Percentiles rank a stretch among this genome's conserved stretches.
Evolutionary conservation across 2,797 vertebrate species (phyloP).

Genomic region (Chromis chromis): DNA sequence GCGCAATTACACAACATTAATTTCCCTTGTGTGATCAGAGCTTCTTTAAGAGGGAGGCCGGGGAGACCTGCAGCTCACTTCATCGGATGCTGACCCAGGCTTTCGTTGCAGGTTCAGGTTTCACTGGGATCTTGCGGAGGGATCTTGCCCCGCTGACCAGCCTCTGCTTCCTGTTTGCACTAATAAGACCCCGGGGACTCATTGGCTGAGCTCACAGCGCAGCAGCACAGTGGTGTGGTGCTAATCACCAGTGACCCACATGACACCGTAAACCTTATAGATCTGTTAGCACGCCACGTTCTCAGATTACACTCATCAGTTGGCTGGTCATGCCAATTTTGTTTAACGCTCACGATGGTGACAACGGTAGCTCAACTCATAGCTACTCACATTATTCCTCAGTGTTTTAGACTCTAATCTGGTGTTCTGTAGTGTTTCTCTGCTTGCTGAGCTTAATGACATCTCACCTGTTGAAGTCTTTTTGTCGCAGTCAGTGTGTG

Average conservation of each 20-base stretch:
- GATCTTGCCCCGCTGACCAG: slow-evolving; percentile 50
- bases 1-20: neutral
- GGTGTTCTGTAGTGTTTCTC: neutral
- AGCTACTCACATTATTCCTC: neutral
- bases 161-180: slow-evolving; percentile 69
- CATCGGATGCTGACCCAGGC: slow-evolving; percentile 10
- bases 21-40: slow-evolving; percentile 7
- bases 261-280: slow-evolving; percentile 66
- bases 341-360: slow-evolving; percentile 28
- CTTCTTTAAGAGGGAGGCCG: slow-evolving; percentile 2
- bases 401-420: neutral
- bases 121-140: slow-evolving; percentile 46
- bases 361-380: slow-evolving; percentile 4
- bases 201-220: slow-evolving; percentile 55
- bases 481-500: neutral
- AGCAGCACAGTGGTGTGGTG: slow-evolving; percentile 43
- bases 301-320: slow-evolving; percentile 57
- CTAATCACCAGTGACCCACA: slow-evolving; percentile 73
- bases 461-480: slow-evolving; percentile 41
- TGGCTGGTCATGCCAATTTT: slow-evolving; percentile 35
- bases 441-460: slow-evolving; percentile 9
- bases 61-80: slow-evolving; percentile 7
- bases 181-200: slow-evolving; percentile 76
- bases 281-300: slow-evolving; percentile 58
- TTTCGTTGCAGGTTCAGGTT: slow-evolving; percentile 61